Evolutionary conservation across 2,797 vertebrate genomes (phyloP).

Genomic region (Sebastes goodei): DNA sequence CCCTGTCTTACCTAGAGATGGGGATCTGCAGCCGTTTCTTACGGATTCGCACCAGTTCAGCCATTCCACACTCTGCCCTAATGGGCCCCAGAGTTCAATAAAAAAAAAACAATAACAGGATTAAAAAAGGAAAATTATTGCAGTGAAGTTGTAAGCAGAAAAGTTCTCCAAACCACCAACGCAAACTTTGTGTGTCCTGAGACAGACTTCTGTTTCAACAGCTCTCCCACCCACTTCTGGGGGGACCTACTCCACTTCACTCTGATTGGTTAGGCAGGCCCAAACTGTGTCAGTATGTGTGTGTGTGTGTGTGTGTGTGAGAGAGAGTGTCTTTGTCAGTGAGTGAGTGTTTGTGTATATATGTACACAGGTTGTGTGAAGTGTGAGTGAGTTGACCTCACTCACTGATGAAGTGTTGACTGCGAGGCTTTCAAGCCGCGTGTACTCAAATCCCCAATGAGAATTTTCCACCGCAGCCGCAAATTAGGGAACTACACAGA

Average conservation of each 20-base stretch:
- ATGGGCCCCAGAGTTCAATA: slow-evolving; percentile 60
- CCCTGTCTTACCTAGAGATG: slow-evolving; percentile 84
- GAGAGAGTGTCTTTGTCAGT: slow-evolving; percentile 41
- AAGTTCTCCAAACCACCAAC: slow-evolving; percentile 72
- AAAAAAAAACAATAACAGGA: slow-evolving; percentile 11
- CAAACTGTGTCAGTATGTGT: slow-evolving; percentile 68
- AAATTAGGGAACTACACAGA: slow-evolving; percentile 66
- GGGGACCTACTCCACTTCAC: slow-evolving; percentile 74
- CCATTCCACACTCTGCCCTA: slow-evolving; percentile 77
- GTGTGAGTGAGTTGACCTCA: slow-evolving; percentile 75
- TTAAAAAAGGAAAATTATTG: slow-evolving; percentile 20
- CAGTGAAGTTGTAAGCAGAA: slow-evolving; percentile 45
- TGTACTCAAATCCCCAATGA: slow-evolving; percentile 73
- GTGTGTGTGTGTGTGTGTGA: slow-evolving; percentile 53
- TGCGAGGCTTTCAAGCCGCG: slow-evolving; percentile 70
- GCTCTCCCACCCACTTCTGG: slow-evolving; percentile 78
- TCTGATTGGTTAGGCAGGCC: slow-evolving; percentile 77
- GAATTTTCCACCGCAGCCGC: slow-evolving; percentile 76
- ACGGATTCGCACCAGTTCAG: slow-evolving; percentile 83
- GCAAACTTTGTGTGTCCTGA: slow-evolving; percentile 79
- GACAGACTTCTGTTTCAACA: slow-evolving; percentile 75
- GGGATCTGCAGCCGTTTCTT: slow-evolving; percentile 86
- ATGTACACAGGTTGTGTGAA: slow-evolving; percentile 60
- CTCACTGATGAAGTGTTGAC: slow-evolving; percentile 81
- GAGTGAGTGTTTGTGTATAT: slow-evolving; percentile 59